phyloP scores from a whole-genome alignment of 2,797 vertebrate genomes.

The Pachyuromys duprasi region DNA sequence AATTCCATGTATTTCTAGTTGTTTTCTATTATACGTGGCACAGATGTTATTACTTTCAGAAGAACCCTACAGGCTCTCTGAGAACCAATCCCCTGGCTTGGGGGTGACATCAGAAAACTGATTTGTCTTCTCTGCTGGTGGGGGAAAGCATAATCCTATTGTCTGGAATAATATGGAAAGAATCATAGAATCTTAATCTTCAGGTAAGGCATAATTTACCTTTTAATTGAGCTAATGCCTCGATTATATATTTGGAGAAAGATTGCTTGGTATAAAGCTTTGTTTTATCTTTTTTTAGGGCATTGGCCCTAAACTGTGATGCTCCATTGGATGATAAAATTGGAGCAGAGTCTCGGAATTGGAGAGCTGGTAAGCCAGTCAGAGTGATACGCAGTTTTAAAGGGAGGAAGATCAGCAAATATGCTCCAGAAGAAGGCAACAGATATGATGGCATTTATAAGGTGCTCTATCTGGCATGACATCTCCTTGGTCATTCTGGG shows the following conservation, averaged over 20 bases:
- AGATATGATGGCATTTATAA: slow-evolving; percentile 99
- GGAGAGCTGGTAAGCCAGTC: slow-evolving; percentile 98
- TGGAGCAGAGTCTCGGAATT: slow-evolving; percentile 98
- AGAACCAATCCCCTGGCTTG: slow-evolving; percentile 82
- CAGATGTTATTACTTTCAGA: slow-evolving; percentile 81
- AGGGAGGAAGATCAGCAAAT: slow-evolving; percentile 98
- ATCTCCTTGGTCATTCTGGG: slow-evolving; percentile 75
- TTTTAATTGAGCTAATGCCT: slow-evolving; percentile 77
- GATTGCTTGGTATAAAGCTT: slow-evolving; percentile 79
- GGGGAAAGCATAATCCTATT: slow-evolving; percentile 86
- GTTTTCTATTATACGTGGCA: slow-evolving; percentile 73
- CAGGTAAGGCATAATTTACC: slow-evolving; percentile 79
- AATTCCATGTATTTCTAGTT: slow-evolving; percentile 73
- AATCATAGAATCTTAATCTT: slow-evolving; percentile 88
- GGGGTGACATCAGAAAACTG: slow-evolving; percentile 81
- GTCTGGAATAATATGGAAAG: slow-evolving; percentile 90
- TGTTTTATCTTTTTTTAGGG: slow-evolving; percentile 89
- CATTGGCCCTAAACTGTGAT: slow-evolving; percentile 98
- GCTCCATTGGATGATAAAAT: slow-evolving; percentile 98
- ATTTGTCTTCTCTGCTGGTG: slow-evolving; percentile 83
- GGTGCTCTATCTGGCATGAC: slow-evolving; percentile 88
- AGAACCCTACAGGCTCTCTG: slow-evolving; percentile 83
- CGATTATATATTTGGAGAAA: slow-evolving; percentile 56
- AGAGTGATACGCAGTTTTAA: slow-evolving; percentile 98
- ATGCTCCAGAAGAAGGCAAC: slow-evolving; percentile 99